A percentile compares a stretch with the other conserved stretches of the same genome.
These are phyloP conservation scores for Ginglymostoma cirratum DNA, from an alignment of 2,113 vertebrate species.

Conservation along the genomic window DNA sequence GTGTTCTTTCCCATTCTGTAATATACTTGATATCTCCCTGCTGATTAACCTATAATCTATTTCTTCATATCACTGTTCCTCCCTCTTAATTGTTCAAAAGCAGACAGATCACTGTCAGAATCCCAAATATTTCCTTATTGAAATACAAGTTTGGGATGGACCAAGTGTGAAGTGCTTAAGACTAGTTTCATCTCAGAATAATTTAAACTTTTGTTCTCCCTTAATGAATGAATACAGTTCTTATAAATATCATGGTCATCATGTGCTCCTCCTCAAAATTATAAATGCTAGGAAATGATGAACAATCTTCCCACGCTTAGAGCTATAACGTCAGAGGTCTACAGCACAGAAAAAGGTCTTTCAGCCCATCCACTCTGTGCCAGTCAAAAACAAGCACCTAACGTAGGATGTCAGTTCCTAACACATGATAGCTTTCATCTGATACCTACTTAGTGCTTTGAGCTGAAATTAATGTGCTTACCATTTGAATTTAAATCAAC, in stretches of 20 bases:
- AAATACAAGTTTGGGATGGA: not conserved
- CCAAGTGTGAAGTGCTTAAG: not conserved
- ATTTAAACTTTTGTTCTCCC: not conserved
- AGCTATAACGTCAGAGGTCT: too few relatives aligned
- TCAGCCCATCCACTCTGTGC: too few relatives aligned
- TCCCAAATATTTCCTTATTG: not conserved
- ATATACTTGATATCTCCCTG: not conserved
- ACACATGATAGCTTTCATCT: not conserved
- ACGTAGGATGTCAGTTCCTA: not conserved
- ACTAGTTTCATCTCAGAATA: not conserved
- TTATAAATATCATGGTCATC: not conserved
- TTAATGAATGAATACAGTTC: not conserved
- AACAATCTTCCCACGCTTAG: not conserved
- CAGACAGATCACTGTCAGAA: not conserved
- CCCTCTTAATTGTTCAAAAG: not conserved
- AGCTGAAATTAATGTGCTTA: too few relatives aligned
- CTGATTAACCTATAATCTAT: not conserved
- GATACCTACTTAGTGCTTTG: not conserved
- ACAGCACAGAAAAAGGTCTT: too few relatives aligned
- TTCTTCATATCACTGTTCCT: not conserved
- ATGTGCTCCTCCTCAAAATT: not conserved
- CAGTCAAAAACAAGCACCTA: not conserved
- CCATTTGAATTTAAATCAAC: not conserved
- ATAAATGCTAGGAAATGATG: not conserved
- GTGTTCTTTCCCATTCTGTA: not conserved